phyloP scores from a whole-genome alignment of 2,888 invertebrate genomes.

The Frankliniella intonsa region DNA sequence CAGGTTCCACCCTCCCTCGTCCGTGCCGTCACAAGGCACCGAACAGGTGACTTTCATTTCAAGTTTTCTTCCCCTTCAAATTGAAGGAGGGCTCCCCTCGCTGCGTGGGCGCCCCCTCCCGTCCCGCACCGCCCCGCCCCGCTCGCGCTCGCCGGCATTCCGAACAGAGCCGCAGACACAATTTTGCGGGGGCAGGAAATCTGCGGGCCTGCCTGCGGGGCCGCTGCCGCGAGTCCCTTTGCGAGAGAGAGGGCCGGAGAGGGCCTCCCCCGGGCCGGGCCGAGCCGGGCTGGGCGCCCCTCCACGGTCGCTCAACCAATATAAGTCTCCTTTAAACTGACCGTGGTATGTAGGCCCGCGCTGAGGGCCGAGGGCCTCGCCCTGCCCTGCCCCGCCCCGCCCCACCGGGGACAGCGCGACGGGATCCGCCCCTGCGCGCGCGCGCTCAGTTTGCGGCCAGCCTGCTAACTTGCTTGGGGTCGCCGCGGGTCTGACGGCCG shows the following conservation, averaged over 20 bases:
- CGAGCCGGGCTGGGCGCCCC: background rate
- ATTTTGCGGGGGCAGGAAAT: background rate
- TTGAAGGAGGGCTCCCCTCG: background rate
- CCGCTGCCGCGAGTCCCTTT: background rate
- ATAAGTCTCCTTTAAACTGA: conserved; percentile 5
- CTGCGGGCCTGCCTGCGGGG: background rate
- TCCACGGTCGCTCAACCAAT: background rate
- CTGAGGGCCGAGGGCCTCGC: background rate
- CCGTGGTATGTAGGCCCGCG: background rate
- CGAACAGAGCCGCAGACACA: background rate
- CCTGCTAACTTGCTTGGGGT: no score
- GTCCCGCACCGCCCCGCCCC: background rate
- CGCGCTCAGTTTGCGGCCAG: no score
- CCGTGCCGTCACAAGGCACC: background rate
- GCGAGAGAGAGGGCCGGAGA: background rate
- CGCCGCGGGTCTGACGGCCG: no score
- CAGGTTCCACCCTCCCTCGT: no score
- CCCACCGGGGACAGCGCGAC: background rate
- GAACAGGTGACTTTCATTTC: conserved; percentile 15
- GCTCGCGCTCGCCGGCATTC: background rate
- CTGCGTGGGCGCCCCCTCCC: background rate
- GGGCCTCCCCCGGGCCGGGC: no score
- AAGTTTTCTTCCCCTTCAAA: background rate
- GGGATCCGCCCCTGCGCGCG: background rate
- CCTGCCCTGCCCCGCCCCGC: background rate